A percentile compares a stretch with the other conserved stretches of the same genome.
Evolutionary conservation across 2,888 invertebrate species (phyloP).

Genomic region (Amphipoea lucens): DNA sequence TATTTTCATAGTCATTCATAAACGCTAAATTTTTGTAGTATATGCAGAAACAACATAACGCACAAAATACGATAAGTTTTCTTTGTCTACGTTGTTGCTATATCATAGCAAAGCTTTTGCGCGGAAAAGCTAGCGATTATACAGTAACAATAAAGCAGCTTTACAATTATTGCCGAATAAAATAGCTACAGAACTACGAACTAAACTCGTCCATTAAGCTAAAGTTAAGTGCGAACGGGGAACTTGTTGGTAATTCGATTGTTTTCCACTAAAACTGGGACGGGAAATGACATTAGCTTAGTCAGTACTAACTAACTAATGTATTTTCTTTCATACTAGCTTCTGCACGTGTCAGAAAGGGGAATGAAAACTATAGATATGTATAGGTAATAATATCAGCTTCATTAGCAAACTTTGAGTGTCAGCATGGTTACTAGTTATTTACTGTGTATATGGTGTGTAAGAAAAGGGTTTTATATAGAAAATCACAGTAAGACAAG

Average conservation of each 20-base stretch:
- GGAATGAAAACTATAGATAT: too few species aligned
- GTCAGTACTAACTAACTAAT: conserved; percentile 33
- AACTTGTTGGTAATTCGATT: conserved; percentile 58
- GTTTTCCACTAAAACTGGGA: conserved; percentile 51
- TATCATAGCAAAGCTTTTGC: not conserved
- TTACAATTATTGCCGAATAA: conserved; percentile 14
- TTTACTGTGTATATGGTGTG: too few species aligned
- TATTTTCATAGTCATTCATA: not conserved
- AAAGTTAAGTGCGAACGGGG: conserved; percentile 53
- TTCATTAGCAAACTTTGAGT: too few species aligned
- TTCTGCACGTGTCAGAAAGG: too few species aligned
- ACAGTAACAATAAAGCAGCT: not conserved
- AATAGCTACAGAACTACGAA: conserved; percentile 32
- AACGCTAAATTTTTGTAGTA: not conserved
- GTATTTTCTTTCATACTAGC: conserved; percentile 15
- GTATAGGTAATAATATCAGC: too few species aligned
- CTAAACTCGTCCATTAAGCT: conserved; percentile 51
- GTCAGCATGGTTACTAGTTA: too few species aligned
- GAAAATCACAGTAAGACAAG: too few species aligned
- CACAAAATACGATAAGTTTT: not conserved
- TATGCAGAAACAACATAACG: not conserved
- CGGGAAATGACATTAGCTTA: conserved; percentile 48
- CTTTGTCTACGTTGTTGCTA: not conserved
- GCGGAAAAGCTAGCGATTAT: not conserved
- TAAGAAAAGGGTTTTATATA: too few species aligned